Evolutionary conservation across 2,113 vertebrate species (phyloP).

Genomic region (Halcyon senegalensis): DNA sequence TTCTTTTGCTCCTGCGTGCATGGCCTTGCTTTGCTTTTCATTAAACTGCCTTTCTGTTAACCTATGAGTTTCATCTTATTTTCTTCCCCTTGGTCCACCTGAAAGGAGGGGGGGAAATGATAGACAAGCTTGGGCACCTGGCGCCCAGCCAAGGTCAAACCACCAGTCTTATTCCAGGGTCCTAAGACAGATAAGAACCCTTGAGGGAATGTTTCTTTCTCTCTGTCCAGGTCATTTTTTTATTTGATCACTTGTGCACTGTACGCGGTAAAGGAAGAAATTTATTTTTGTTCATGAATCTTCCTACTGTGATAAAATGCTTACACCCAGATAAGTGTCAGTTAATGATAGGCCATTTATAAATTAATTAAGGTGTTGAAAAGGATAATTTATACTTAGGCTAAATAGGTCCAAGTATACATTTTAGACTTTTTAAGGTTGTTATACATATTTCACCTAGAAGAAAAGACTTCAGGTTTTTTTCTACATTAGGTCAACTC

Average conservation of each 20-base stretch:
- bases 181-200: not conserved
- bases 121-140: too few species aligned
- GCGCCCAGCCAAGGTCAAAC: too few species aligned
- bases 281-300: not conserved
- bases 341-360: conserved; percentile 5
- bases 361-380: conserved; percentile 26
- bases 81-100: too few species aligned
- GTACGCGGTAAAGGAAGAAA: not conserved
- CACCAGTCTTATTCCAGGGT: not conserved
- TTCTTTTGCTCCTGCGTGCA: too few species aligned
- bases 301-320: not conserved
- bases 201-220: not conserved
- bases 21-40: too few species aligned
- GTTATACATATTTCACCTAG: not conserved
- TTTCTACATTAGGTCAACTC: not conserved
- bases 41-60: too few species aligned
- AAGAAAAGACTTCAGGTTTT: not conserved
- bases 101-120: too few species aligned
- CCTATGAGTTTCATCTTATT: too few species aligned
- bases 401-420: not conserved
- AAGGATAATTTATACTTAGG: not conserved
- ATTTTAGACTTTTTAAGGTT: not conserved
- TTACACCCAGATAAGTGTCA: not conserved
- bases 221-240: not conserved
- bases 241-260: not conserved